phyloP scores from a whole-genome alignment of 2,888 invertebrate genomes.

The Uloborus plumipes region DNA sequence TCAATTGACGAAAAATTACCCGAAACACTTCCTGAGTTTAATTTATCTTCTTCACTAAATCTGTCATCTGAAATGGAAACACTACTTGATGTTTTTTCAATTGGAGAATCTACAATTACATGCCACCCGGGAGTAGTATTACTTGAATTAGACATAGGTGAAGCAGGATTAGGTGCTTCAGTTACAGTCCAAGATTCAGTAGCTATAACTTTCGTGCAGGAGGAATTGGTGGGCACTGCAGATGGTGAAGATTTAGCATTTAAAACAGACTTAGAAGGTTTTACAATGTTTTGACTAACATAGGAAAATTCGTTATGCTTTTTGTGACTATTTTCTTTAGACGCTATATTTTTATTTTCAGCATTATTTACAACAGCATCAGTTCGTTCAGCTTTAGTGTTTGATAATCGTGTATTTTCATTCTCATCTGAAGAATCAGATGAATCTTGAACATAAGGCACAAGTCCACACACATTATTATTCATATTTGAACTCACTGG shows the following conservation, averaged over 20 bases:
- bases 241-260: slow-evolving; percentile 11
- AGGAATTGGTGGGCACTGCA: neutral
- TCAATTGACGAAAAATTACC: neutral
- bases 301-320: no score
- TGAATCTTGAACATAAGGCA: slow-evolving; percentile 71
- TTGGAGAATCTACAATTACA: slow-evolving; percentile 62
- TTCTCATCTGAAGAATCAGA: slow-evolving; percentile 69
- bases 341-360: no score
- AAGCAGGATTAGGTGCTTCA: slow-evolving; percentile 69
- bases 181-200: slow-evolving; percentile 70
- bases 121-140: slow-evolving; percentile 71
- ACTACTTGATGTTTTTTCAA: neutral
- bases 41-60: neutral
- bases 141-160: slow-evolving; percentile 69
- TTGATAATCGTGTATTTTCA: slow-evolving; percentile 3
- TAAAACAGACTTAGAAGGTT: slow-evolving; percentile 11
- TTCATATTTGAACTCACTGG: slow-evolving; percentile 4
- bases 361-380: no score
- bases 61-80: slow-evolving; percentile 7
- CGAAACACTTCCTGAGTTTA: neutral
- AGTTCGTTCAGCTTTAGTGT: neutral
- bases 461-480: slow-evolving; percentile 67
- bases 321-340: no score
- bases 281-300: slow-evolving; percentile 23
- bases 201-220: slow-evolving; percentile 67